Evolutionary conservation across 2,797 vertebrate genomes (phyloP).

Genomic region (Scarus forsteni): DNA sequence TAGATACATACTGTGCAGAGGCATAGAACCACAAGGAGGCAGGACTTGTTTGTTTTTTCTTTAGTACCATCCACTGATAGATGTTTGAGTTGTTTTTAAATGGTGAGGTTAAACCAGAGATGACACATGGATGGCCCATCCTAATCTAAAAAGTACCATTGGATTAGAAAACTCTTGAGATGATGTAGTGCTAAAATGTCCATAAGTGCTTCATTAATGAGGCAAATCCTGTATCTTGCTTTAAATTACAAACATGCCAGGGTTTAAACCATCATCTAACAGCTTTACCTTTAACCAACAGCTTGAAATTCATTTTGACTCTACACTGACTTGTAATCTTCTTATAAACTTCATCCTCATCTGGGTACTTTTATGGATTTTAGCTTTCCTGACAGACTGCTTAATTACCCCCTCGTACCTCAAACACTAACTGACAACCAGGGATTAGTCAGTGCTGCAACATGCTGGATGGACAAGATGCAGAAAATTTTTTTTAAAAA

Average conservation of each 20-base stretch:
- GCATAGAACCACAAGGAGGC: no score
- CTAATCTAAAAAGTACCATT: no score
- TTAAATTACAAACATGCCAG: not conserved
- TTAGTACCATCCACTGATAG: no score
- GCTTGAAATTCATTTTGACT: slow-evolving; percentile 1
- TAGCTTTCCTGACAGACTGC: not conserved
- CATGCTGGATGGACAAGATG: not conserved
- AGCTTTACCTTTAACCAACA: not conserved
- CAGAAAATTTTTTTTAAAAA: not conserved
- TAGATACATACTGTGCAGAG: no score
- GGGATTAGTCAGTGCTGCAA: not conserved
- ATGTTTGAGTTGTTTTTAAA: no score
- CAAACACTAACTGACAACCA: not conserved
- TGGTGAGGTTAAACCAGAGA: no score
- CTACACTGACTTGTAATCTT: not conserved
- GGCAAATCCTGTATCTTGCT: no score
- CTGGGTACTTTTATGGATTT: not conserved
- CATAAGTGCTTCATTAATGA: no score
- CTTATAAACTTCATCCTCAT: slow-evolving; percentile 2
- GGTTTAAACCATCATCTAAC: not conserved
- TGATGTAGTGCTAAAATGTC: no score
- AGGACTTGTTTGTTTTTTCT: no score
- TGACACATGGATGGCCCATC: no score
- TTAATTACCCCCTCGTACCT: not conserved
- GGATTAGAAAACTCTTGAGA: no score